Evolutionary conservation across 2,888 invertebrate species (phyloP).

Genomic region (Cryptus armator): DNA sequence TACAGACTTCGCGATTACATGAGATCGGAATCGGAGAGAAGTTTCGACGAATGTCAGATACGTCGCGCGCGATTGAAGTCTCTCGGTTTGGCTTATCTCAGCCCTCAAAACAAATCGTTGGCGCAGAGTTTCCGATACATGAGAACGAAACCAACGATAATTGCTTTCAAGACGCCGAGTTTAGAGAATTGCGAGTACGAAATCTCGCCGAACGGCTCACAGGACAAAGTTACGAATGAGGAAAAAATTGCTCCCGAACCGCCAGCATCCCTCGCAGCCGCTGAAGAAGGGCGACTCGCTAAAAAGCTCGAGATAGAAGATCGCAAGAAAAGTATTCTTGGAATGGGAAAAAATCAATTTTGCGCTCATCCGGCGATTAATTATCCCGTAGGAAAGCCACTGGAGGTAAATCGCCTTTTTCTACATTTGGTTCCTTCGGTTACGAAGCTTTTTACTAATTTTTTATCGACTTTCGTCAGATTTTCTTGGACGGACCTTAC

Average conservation of each 20-base stretch:
- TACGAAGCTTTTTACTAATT: background rate
- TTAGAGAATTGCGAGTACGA: constrained; percentile 89
- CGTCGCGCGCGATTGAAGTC: constrained; percentile 88
- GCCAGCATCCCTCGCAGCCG: constrained; percentile 86
- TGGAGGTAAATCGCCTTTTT: constrained; percentile 88
- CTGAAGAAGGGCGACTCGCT: constrained; percentile 88
- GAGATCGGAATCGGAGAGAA: constrained; percentile 93
- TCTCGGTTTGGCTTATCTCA: constrained; percentile 89
- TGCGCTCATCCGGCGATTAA: constrained; percentile 85
- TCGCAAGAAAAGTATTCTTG: constrained; percentile 54
- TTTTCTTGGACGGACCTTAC: constrained; percentile 97
- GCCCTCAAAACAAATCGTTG: constrained; percentile 92
- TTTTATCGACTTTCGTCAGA: constrained; percentile 86
- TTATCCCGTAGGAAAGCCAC: constrained; percentile 92
- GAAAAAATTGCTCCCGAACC: constrained; percentile 70
- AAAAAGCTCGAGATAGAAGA: constrained; percentile 73
- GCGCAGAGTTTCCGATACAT: constrained; percentile 96
- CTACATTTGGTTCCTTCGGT: no score
- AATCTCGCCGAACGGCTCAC: constrained; percentile 34
- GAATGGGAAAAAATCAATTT: constrained; percentile 71
- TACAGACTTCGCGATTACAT: constrained; percentile 89
- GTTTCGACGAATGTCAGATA: constrained; percentile 90
- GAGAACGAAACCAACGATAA: constrained; percentile 95
- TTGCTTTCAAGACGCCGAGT: constrained; percentile 94
- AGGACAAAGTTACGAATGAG: constrained; percentile 20